These are phyloP conservation scores for Hydrochoerus hydrochaeris DNA, from an alignment of 2,113 vertebrate species.

Conservation along the genomic window DNA sequence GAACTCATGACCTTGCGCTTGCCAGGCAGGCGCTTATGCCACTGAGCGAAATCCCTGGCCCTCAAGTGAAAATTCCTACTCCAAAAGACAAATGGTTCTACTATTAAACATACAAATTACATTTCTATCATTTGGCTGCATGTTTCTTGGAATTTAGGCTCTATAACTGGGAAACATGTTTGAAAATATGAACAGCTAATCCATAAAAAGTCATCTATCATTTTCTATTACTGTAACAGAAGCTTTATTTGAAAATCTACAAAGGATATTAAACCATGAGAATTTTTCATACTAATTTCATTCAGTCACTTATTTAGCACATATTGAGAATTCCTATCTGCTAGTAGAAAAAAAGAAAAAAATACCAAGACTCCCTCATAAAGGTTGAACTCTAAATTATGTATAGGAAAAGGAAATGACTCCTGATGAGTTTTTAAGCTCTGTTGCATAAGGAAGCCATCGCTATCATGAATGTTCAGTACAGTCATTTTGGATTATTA, in stretches of 20 bases:
- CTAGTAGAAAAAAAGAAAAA: neutral
- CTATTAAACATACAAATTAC: neutral
- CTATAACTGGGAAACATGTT: neutral
- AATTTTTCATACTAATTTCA: constrained; percentile 31
- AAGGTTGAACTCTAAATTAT: neutral
- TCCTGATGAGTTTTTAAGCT: neutral
- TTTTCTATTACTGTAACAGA: neutral
- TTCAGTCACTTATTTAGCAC: neutral
- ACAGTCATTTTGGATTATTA: neutral
- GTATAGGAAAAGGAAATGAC: constrained; percentile 49
- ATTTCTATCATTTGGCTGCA: neutral
- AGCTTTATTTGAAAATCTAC: neutral
- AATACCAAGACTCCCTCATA: neutral
- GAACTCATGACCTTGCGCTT: too few species aligned
- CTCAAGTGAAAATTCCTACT: constrained; percentile 2
- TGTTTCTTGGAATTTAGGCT: constrained; percentile 40
- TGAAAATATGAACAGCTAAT: constrained; percentile 22
- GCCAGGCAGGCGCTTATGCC: too few species aligned
- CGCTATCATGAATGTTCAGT: neutral
- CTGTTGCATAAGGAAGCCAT: neutral
- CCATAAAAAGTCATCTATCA: neutral
- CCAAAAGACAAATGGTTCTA: constrained; percentile 9
- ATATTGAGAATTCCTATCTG: neutral
- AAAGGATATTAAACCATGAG: neutral
- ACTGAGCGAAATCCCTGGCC: too few species aligned